Base-by-base conservation (phyloP, 2,113 vertebrate species). In the Eretmochelys imbricata region DNA sequence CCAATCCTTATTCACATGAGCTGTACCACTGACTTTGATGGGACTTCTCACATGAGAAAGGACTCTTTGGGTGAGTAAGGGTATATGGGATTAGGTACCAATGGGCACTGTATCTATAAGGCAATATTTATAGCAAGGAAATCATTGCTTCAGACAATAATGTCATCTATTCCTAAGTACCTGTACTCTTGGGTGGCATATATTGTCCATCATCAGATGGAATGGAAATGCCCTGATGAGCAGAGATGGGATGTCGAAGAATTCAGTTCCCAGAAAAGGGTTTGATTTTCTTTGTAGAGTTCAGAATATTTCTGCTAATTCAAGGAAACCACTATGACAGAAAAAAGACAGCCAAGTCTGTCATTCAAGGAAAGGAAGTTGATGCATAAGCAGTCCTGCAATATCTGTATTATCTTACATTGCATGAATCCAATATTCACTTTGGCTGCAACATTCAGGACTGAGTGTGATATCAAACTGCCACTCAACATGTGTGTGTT, bases 31-130 rank as follows among this genome's bases (percentile, higher is more conserved):
- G 1, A 22, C 31, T 83, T 49, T 4, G 3, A 54, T 85, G 31
- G 16, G 24, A 38, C 0, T 0, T 0, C 6, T 3, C 25, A 10
- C 4, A 17, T 75, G 19, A 89, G 6, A 17, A 2, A 3, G 0
- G 0, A 46, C 22, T 14, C 1, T 0, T 10, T 13, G 57, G 14
- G 50, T 19, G 13, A 35, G 57, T 59, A 62, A 5, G 59, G 13
- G 31, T 65, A 35, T 65, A 19, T n/a, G 35, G 35, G 16, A 69
- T 69, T 69, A 69, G 62, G 35, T 19, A 69, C 62, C 31, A 20
- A 10, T 0, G 54, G n/a, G 35, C 62, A 72, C 42, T 16, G 29
- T 1, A 2, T n/a, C 24, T 46, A 35, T 31, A 46, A 1, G 1
- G 9, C 59, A 87, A 20, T 0, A 3, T 8, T n/a, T 24, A 0